Percentiles rank a stretch among this genome's conserved stretches.
Conservation (phyloP, 1,140 invertebrate genomes). For the Micrasema minimum region DNA sequence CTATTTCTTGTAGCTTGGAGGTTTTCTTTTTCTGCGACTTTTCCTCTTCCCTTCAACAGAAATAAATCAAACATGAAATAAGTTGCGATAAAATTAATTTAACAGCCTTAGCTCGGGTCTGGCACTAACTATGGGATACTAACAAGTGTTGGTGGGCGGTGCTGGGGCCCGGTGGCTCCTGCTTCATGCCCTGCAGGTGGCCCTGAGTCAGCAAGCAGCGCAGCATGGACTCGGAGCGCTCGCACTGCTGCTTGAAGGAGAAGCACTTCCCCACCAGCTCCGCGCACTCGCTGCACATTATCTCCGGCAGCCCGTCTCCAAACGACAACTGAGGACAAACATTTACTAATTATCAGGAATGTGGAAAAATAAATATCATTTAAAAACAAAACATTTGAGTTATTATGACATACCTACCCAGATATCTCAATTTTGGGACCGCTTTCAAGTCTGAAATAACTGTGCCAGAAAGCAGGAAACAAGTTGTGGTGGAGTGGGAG, state of each 20-base stretch:
- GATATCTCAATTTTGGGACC: too few species aligned
- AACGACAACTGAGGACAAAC: conserved; percentile 38
- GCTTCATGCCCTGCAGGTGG: conserved; percentile 43
- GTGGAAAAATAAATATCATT: too few species aligned
- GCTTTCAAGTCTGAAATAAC: too few species aligned
- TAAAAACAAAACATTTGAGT: too few species aligned
- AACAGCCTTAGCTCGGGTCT: not conserved
- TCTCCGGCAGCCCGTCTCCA: conserved; percentile 49
- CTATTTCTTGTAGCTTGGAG: not conserved
- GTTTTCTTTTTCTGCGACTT: not conserved
- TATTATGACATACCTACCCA: too few species aligned
- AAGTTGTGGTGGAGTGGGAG: too few species aligned
- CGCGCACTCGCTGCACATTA: conserved; percentile 46
- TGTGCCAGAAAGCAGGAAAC: too few species aligned
- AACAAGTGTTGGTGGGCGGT: too few species aligned
- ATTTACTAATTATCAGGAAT: too few species aligned
- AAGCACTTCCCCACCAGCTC: conserved; percentile 47
- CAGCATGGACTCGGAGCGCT: conserved; percentile 47
- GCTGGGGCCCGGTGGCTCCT: conserved; percentile 15
- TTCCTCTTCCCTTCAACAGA: not conserved
- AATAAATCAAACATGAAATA: not conserved
- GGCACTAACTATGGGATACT: not conserved
- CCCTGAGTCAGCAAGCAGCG: conserved; percentile 40
- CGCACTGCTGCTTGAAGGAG: conserved; percentile 51
- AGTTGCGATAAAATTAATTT: not conserved